Evolutionary conservation across 2,113 vertebrate genomes (phyloP).

Genomic region (Bos javanicus): DNA sequence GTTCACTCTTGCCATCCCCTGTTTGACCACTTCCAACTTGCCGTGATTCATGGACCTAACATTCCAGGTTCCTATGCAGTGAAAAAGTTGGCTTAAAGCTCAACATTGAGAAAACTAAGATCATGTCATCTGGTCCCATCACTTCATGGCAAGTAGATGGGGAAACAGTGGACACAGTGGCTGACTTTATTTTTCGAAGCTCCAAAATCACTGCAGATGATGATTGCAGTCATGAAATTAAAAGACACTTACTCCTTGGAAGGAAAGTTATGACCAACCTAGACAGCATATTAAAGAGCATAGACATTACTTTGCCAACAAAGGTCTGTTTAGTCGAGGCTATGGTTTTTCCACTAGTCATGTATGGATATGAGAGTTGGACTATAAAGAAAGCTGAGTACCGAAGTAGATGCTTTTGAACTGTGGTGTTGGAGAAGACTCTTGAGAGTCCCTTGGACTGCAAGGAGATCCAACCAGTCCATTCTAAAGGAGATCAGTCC

Average conservation of each 20-base stretch:
- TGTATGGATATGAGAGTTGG: background rate
- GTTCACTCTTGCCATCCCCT: background rate
- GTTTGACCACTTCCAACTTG: background rate
- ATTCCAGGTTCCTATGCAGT: background rate
- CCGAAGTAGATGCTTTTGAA: background rate
- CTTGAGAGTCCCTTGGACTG: background rate
- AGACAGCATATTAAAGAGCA: background rate
- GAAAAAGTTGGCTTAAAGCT: background rate
- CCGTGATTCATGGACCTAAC: background rate
- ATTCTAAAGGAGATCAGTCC: background rate
- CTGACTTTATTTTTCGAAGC: background rate
- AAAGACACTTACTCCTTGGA: background rate
- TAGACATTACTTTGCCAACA: background rate
- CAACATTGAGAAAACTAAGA: background rate
- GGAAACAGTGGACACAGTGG: background rate
- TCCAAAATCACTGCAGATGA: background rate
- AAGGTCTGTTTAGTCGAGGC: background rate
- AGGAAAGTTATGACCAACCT: background rate
- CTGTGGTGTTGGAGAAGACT: background rate
- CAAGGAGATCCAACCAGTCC: background rate
- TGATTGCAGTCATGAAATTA: background rate
- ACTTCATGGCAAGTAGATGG: background rate
- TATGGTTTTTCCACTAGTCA: background rate
- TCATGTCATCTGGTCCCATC: background rate
- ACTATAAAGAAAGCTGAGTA: rapidly evolving